Base-by-base conservation (phyloP, 2,797 vertebrate genomes). In the Antrozous pallidus region DNA sequence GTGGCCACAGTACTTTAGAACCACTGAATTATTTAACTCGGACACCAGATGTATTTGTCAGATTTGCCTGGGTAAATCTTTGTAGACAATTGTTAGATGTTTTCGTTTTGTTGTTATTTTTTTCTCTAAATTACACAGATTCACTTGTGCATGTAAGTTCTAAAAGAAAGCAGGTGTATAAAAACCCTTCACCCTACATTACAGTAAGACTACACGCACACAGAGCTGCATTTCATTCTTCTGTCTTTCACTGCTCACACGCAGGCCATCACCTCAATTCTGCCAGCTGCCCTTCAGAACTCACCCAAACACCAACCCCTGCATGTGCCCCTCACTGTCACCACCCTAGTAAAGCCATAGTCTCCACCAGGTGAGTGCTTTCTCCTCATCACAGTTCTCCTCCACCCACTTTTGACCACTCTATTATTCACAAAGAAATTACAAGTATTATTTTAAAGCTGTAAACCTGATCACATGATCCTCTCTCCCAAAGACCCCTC, bases 301-400 rank as follows among this genome's bases (percentile, higher is more conserved):
- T n/a, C 6, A 3, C n/a, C 45, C 12, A 1, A 31, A 22, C 1
- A 8, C 26, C 3, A 0, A 2, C 8, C 5, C 33, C 18, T 22
- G 9, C 4, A 10, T 4, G 9, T 8, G 1, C 4, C 8, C 2
- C 20, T 71, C 10, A 4, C 36, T 5, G 16, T 6, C 24, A 5
- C 20, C 40, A 38, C 36, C 58, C 18, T 9, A 1, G 22, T 8
- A 22, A 74, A 80, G n/a, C 18, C 11, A 6, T 6, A 28, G 16
- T 2, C 18, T 38, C 11, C 5, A 11, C 47, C 26, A 11, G 40
- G 7, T 11, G 36, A 17, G 6, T 11, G 26, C 24, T 69, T 28
- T 4, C 11, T 3, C 20, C 36, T 28, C 8, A 28, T 13, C 22
- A 33, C 3, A 5, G 6, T 70, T 49, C 36, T 33, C 16, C n/a